Evolutionary conservation across 2,797 vertebrate species (phyloP), one percentile per base, ranked within the genome.

Genomic region (Anableps anableps): DNA sequence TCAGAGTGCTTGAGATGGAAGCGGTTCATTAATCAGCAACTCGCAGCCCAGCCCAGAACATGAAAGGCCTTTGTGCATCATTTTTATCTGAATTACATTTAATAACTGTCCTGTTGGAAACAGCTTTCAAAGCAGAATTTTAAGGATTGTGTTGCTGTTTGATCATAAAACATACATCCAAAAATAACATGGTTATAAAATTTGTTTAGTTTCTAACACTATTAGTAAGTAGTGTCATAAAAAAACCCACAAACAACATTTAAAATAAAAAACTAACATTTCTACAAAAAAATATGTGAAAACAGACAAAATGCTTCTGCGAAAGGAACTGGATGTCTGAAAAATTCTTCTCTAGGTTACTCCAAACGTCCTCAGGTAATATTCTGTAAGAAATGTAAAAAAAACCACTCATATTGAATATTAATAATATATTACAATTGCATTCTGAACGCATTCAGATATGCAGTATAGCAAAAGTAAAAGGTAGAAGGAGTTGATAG

Each of bases 21-120:
- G 85, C 76, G 90, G 85, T 92, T 92, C 88, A 94, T 95, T 95
- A 94, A 95, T 95, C 94, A 95, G 81, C 80, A 78, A 89, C 83
- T 11, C 83, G 76, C 82, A 83, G 80, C 80, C 47, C 31, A 68
- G 79, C 76, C 55, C 5, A 53, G 71, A 83, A 81, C 84, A 85
- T 77, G 80, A 90, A 90, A 91, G 90, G 87, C 85, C 81, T 87
- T 78, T 91, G 86, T 72, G 72, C 86, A 77, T 88, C 86, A 88
- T 83, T 91, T 91, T 89, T 81, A 91, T 93, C 81, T 84, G 73
- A 81, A 92, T 86, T 75, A 84, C 76, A 84, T 78, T 88, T 84
- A 87, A 85, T 75, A 82, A 75, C 76, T 74, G 74, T 79, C 84
- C 74, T 84, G 83, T 47, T 88, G 76, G 51, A 91, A 88, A 88